Evolutionary conservation across 2,113 vertebrate genomes (phyloP), one percentile per base, ranked within the genome.

Genomic region (Coturnix japonica): DNA sequence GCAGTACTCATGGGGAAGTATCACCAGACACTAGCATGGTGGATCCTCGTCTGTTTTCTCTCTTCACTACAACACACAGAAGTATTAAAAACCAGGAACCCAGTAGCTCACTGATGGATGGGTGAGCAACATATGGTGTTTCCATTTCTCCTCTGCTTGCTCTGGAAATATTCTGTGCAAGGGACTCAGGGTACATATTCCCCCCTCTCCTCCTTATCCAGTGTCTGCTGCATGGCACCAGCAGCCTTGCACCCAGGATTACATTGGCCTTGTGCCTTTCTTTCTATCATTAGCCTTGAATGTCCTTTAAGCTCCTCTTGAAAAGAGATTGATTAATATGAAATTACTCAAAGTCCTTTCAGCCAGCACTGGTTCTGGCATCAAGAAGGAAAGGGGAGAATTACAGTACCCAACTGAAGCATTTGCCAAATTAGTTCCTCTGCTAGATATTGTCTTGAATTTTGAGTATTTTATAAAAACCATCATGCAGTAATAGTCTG

Each of bases 391-490:
- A 56, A 72, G 67, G n/a, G 13, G 20, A 74, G 89, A 66, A 81
- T 83, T 75, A 91, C 81, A 19, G 74, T 53, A 69, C 81, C 95
- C 51, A 23, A 93, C 87, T 93, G 92, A 95, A 95, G 94, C 90
- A 37, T 88, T 96, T 95, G 87, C 91, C 70, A 96, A 95, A 97
- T 96, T 93, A 95, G 96, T 91, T 96, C 84, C 91, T 85, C 64
- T n/a, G 53, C 69, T 46, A 93, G 90, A 94, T 88, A 95, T 59
- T 63, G 56, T 86, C 93, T 75, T 18, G 25, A 76, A 96, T 96
- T 96, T 92, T 77, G 81, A 78, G 57, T 59, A 22, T 26, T 41
- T 30, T 81, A 67, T 77, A 23, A 73, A 64, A 78, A 71, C 91
- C 92, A 93, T 94, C 94, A 81, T 23, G 53, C 69, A 63, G 80